Base-by-base conservation (phyloP, 2,888 invertebrate genomes). In the Philaethria dido region DNA sequence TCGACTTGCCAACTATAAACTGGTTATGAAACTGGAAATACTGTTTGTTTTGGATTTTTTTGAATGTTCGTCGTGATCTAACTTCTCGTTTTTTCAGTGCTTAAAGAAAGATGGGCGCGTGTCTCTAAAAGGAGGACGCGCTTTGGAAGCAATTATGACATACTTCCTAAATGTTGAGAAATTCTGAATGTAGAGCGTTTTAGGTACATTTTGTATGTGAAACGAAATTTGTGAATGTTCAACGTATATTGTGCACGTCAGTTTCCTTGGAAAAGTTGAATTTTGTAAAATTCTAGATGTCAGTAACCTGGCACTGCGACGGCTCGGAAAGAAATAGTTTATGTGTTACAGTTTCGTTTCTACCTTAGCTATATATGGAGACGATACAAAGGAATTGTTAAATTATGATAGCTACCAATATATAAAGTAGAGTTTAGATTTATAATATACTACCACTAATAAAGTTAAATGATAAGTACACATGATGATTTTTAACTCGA, bases 81-180 rank as follows among this genome's bases (percentile, higher is more conserved):
- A 67, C 48, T 50, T 67, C 68, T 62, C 42, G 64, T 62, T 68
- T 72, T 70, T 29, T 9, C 29, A 33, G 4, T 61, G 68, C 50
- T 62, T 62, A 64, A 64, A 70, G 69, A 69, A 67, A 71, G 65
- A 62, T 60, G 60, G 64, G 59, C 54, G 68, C 60, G 64, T 68
- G 64, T 70, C 54, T 70, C 62, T 57, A 62, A 69, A 68, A 69
- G 57, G 70, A 66, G 69, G 66, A 66, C 69, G 70, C 69, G 55
- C 60, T 70, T 66, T 66, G 69, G 50, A 68, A 64, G 70, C 64
- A 69, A 70, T 70, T 70, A 70, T 54, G 61, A 66, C 64, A 66
- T 66, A 66, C 64, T 66, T 57, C 69, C 70, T 66, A 66, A 69
- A 68, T 62, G 66, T 66, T 69, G 63, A 64, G 47, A 62, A 65